phyloP scores from a whole-genome alignment of 92 coral and sea anemone species.

The Chrysogorgia sp. region DNA sequence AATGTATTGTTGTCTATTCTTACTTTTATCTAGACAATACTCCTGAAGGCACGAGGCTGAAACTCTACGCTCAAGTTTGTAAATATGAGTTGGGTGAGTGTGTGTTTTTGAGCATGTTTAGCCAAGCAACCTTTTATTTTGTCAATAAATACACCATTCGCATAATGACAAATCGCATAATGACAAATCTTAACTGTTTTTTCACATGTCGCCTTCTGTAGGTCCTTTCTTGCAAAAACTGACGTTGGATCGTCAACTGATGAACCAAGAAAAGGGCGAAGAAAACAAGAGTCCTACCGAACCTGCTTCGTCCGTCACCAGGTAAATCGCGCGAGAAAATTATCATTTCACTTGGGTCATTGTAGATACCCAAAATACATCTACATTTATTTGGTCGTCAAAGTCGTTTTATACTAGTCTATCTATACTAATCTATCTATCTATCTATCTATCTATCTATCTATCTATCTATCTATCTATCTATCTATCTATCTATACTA shows the following conservation, averaged over 20 bases:
- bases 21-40: constrained; percentile 59
- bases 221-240: constrained; percentile 82
- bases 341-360: no score
- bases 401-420: no score
- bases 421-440: no score
- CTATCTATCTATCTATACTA: no score
- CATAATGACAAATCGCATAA: neutral
- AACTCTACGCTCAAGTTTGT: constrained; percentile 90
- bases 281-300: constrained; percentile 51
- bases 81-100: constrained; percentile 81
- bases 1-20: no score
- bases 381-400: no score
- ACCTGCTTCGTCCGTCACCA: neutral
- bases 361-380: no score
- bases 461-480: no score
- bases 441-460: no score
- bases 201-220: constrained; percentile 27
- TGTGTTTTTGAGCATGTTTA: neutral
- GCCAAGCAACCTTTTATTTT: no score
- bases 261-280: constrained; percentile 71
- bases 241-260: constrained; percentile 70
- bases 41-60: constrained; percentile 83
- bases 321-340: no score
- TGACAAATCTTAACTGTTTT: neutral
- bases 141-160: no score